Evolutionary conservation across 2,888 invertebrate species (phyloP).

Genomic region (Catotricha subobsoleta): DNA sequence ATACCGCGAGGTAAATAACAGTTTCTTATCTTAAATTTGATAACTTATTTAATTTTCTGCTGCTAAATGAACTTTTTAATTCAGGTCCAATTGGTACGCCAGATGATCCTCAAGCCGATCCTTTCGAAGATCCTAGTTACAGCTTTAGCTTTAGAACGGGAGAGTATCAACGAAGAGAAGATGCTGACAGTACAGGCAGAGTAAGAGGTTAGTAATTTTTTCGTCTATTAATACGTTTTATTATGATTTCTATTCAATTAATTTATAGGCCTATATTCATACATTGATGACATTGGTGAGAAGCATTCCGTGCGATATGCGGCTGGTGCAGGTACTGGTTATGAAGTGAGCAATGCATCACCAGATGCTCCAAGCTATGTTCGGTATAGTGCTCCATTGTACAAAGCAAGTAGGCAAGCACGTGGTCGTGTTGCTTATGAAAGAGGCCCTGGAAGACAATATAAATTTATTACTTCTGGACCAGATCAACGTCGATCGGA

Average conservation of each 20-base stretch:
- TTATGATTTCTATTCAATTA: background rate
- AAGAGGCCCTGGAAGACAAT: constrained; percentile 52
- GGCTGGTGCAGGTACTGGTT: constrained; percentile 57
- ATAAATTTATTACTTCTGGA: constrained; percentile 56
- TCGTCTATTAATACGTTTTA: background rate
- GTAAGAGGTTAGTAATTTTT: constrained; percentile 33
- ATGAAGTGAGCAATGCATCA: constrained; percentile 57
- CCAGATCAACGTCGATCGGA: constrained; percentile 61
- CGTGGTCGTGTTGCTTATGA: constrained; percentile 56
- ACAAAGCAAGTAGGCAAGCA: constrained; percentile 41
- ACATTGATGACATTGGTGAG: constrained; percentile 56
- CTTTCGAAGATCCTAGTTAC: constrained; percentile 60
- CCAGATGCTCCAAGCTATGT: constrained; percentile 42
- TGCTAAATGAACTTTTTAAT: too few relatives aligned
- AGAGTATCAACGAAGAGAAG: constrained; percentile 49
- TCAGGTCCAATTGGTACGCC: constrained; percentile 45
- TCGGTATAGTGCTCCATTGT: constrained; percentile 44
- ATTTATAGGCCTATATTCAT: constrained; percentile 53
- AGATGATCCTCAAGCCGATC: constrained; percentile 51
- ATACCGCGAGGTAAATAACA: too few relatives aligned
- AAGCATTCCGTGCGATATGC: constrained; percentile 57
- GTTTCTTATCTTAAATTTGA: too few relatives aligned
- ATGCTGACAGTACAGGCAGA: constrained; percentile 40
- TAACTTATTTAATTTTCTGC: too few relatives aligned
- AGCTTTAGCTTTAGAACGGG: constrained; percentile 48